These are phyloP conservation scores for Nyctibius grandis DNA, from an alignment of 2,797 vertebrate genomes.

Conservation along the genomic window DNA sequence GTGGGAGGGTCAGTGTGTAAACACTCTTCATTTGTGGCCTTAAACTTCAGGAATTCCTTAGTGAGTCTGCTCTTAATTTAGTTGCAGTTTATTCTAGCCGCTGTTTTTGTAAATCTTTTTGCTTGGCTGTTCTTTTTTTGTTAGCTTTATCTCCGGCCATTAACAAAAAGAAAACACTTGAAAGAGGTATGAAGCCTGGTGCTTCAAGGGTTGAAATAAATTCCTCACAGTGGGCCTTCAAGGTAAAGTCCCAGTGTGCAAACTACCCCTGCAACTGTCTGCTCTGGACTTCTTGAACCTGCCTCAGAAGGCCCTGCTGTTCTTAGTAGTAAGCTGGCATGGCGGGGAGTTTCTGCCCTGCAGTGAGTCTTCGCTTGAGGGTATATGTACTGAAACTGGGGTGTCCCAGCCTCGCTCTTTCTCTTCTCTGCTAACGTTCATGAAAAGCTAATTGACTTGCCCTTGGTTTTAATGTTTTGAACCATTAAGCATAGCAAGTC, in stretches of 20 bases:
- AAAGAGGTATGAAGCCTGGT: background rate
- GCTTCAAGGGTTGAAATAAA: background rate
- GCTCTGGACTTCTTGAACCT: background rate
- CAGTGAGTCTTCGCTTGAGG: background rate
- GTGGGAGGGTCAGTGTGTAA: background rate
- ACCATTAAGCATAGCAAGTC: background rate
- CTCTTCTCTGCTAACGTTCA: background rate
- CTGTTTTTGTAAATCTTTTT: background rate
- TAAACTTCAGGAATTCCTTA: background rate
- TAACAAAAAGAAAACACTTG: background rate
- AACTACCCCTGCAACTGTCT: background rate
- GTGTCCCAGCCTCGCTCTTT: background rate
- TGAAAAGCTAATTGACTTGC: background rate
- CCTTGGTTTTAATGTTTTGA: background rate
- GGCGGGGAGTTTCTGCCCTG: background rate
- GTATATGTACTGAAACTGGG: background rate
- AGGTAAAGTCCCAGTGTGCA: background rate
- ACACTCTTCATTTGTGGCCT: background rate
- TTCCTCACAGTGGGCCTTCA: background rate
- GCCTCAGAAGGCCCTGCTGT: background rate
- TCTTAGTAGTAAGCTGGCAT: background rate
- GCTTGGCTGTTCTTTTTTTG: background rate
- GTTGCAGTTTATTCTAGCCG: background rate
- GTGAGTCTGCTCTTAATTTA: background rate
- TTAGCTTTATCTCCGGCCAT: background rate